Base-by-base conservation (phyloP, 2,113 vertebrate species). In the Pontoporia blainvillei region DNA sequence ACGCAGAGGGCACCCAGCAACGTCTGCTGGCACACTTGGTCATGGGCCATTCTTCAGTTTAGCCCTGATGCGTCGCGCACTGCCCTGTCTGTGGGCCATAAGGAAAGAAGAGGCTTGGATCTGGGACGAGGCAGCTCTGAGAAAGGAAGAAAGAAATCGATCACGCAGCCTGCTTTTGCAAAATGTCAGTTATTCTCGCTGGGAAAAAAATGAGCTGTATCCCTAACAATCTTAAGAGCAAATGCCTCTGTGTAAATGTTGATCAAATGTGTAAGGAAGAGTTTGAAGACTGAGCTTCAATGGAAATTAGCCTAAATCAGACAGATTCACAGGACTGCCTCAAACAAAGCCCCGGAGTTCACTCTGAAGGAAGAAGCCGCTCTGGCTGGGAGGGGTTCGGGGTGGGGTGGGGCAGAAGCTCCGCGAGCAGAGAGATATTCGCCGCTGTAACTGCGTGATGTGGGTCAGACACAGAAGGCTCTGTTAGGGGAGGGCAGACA, bases 401-500 rank as follows among this genome's bases (percentile, higher is more conserved):
- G 52, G 52, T 52, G 15, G 49, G 52, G 15, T 5, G 6, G 93
- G 44, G 18, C 14, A n/a, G 15, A 11, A 95, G 31, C 3, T 25
- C 13, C 17, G 5, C 1, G 8, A 9, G 91, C 6, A n/a, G 82
- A 27, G 27, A 44, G 83, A 46, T 73, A 61, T 57, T 92, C 86
- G 57, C 66, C 36, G 41, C 79, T 81, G 76, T 93, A 88, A 96
- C 96, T 96, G 96, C 94, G 86, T 67, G 13, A 92, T 76, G 31
- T 8, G 13, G 90, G 79, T 27, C 88, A 95, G 59, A 93, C 20
- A 59, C 73, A 90, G 94, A 72, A 94, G 95, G 92, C 46, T 92
- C 64, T 4, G 34, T 92, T 57, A 3, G n/a, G 95, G 93, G 97
- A 95, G 95, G 92, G 66, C 82, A 95, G 95, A 97, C 88, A 89